Evolutionary conservation across 2,113 vertebrate species (phyloP).

Genomic region (Origma solitaria): DNA sequence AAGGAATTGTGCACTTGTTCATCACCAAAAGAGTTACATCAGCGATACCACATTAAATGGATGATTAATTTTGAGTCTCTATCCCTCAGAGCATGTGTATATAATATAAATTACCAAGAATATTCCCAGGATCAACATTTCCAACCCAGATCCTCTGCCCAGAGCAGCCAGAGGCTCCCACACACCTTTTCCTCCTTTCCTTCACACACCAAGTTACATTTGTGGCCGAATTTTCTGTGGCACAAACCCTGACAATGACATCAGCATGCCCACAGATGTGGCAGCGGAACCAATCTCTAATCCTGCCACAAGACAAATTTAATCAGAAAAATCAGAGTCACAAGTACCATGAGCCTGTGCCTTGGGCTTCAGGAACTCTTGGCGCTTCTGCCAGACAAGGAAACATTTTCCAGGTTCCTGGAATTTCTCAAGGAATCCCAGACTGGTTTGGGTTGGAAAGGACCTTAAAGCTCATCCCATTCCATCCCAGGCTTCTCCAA

Average conservation of each 20-base stretch:
- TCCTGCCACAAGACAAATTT: neutral
- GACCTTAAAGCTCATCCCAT: neutral
- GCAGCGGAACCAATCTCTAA: neutral
- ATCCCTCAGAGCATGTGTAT: rapidly evolving
- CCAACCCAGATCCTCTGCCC: neutral
- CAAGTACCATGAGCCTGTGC: neutral
- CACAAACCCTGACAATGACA: neutral
- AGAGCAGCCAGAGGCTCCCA: neutral
- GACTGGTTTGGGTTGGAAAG: neutral
- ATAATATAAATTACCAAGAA: neutral
- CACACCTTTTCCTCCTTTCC: neutral
- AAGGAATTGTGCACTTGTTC: neutral
- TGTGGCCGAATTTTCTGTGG: neutral
- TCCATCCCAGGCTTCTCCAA: neutral
- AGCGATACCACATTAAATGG: neutral
- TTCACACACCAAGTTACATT: neutral
- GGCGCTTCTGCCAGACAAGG: neutral
- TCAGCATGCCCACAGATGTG: rapidly evolving
- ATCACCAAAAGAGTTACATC: neutral
- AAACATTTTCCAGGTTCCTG: neutral
- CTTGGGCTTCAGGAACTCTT: neutral
- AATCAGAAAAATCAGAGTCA: neutral
- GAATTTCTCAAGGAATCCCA: neutral
- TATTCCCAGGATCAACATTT: neutral
- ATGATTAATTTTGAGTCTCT: neutral